Evolutionary conservation across 2,797 vertebrate species (phyloP), one percentile per base, ranked within the genome.

Genomic region (Diceros bicornis): DNA sequence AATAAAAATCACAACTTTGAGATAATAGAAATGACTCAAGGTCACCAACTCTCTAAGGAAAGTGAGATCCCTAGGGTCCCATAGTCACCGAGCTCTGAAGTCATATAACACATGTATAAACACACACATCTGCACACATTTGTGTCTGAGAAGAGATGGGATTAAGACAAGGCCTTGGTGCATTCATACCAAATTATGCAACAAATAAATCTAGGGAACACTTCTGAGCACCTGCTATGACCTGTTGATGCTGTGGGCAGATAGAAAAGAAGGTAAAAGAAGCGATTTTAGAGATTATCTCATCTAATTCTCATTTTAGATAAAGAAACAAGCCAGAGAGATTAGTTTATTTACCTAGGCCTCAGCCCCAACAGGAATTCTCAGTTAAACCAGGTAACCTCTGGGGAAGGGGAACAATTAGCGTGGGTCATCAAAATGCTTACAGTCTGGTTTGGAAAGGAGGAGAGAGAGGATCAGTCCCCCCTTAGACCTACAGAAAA

Each of bases 31-130:
- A 89, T 29, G 29, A 89, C 52, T 81, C 59, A 9, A 37, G 37
- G 72, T 74, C 59, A 95, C 62, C 59, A 64, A 41, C 81, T 96
- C 55, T 64, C 72, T 44, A 66, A 78, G 94, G 34, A 88, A 92
- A 91, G 47, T 69, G 68, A 69, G 41, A 64, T 92, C 69, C 88
- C 66, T 71, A 44, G 66, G 52, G 61, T 37, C 50, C 52, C 61
- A 21, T 41, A 0, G 52, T 62, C 37, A 85, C 61, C 25, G 8
- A 79, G 59, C 23, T 77, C 47, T 75, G 57, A 91, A 94, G 68
- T 55, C 34, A 21, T 37, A 55, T 97, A 85, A 41, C 57, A 71
- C 83, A n/a, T 18, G 21, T 32, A 32, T 74, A 61, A 47, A 71
- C 32, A 81, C 44, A 74, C 50, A 57, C 11, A 4, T 68, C 37